Evolutionary conservation across 2,797 vertebrate species (phyloP).

Genomic region (Chiloscyllium punctatum): DNA sequence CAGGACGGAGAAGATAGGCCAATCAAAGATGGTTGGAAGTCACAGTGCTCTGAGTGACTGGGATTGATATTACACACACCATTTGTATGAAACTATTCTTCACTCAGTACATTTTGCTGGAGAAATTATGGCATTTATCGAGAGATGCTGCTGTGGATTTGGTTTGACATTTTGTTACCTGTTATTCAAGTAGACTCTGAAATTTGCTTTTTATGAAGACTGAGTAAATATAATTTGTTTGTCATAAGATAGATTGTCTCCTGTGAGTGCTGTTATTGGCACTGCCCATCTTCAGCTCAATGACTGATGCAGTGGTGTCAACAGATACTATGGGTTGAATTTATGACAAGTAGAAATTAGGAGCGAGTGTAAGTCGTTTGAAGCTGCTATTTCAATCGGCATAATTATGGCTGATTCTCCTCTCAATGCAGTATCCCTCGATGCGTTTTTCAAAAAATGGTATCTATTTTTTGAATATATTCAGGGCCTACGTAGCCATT

Average conservation of each 20-base stretch:
- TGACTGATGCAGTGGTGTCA: not conserved
- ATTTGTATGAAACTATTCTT: not conserved
- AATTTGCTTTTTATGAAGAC: not conserved
- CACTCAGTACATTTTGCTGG: not conserved
- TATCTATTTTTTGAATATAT: too few species aligned
- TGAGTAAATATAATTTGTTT: not conserved
- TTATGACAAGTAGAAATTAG: too few species aligned
- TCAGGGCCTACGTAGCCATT: too few species aligned
- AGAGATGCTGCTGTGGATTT: not conserved
- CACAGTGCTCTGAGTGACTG: not conserved
- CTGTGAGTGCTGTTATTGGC: not conserved
- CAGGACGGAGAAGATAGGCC: too few species aligned
- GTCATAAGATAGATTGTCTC: not conserved
- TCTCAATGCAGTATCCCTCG: too few species aligned
- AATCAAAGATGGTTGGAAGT: not conserved
- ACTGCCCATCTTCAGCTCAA: not conserved
- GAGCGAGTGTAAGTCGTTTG: too few species aligned
- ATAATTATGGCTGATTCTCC: too few species aligned
- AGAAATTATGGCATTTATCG: not conserved
- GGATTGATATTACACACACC: not conserved
- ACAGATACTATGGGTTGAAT: not conserved
- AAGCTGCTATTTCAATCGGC: too few species aligned
- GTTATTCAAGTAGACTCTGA: not conserved
- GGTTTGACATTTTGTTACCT: not conserved
- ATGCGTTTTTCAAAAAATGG: too few species aligned